A percentile compares a stretch with the other conserved stretches of the same genome.
These are phyloP conservation scores for Drosophila serrata DNA, from an alignment of 1,140 invertebrate genomes.

Conservation along the genomic window DNA sequence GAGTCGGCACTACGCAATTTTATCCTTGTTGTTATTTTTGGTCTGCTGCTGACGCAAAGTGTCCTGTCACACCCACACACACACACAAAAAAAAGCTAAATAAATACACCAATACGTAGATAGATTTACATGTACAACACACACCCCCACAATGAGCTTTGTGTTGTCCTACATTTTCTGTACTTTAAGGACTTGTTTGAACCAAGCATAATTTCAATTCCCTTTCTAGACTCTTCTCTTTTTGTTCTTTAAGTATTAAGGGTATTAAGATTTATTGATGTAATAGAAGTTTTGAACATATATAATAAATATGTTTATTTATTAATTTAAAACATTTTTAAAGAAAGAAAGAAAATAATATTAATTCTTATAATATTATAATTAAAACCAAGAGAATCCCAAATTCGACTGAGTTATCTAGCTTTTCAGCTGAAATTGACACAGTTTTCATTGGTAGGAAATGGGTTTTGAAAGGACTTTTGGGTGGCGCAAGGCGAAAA, in stretches of 20 bases:
- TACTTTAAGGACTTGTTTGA: constrained; percentile 56
- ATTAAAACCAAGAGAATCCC: neutral
- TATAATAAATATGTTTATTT: neutral
- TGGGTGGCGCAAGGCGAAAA: neutral
- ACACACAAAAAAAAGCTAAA: constrained; percentile 1
- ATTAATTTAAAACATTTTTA: no score
- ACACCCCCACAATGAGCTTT: constrained; percentile 50
- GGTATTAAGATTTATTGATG: neutral
- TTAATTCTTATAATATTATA: neutral
- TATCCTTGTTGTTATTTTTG: constrained; percentile 42
- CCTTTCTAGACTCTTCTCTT: constrained; percentile 10
- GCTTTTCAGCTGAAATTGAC: constrained; percentile 56
- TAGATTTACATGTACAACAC: neutral
- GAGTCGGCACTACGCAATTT: constrained; percentile 53
- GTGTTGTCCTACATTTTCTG: constrained; percentile 66
- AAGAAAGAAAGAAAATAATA: neutral
- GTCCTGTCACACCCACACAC: constrained; percentile 67
- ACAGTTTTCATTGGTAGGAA: constrained; percentile 56
- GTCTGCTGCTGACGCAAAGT: constrained; percentile 72
- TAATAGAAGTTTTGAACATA: no score
- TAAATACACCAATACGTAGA: constrained; percentile 24
- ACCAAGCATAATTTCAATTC: constrained; percentile 60
- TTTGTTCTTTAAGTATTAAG: neutral
- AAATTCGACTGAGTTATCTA: neutral
- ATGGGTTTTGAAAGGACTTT: constrained; percentile 16